Evolutionary conservation across 2,888 invertebrate genomes (phyloP).

Genomic region (Linhomoeus sp.): DNA sequence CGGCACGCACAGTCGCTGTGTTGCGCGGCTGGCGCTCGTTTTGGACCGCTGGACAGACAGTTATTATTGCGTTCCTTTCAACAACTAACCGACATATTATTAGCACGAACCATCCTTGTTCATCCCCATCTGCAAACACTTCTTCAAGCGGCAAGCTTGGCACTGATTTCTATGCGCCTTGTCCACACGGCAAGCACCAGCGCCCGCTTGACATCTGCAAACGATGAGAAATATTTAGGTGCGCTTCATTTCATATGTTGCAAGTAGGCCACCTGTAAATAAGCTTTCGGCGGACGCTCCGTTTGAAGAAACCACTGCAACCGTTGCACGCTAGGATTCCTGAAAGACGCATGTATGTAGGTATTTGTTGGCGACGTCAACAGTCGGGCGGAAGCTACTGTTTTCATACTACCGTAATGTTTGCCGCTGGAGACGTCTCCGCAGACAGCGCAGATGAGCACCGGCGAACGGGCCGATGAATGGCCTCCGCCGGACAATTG

Average conservation of each 20-base stretch:
- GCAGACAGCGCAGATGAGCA: slow-evolving; percentile 7
- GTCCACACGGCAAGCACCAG: slow-evolving; percentile 87
- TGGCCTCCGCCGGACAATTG: no score
- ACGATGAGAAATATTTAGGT: slow-evolving; percentile 11
- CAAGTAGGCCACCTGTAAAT: slow-evolving; percentile 96
- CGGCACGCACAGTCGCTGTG: slow-evolving; percentile 66
- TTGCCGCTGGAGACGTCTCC: slow-evolving; percentile 7
- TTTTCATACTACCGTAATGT: slow-evolving; percentile 5
- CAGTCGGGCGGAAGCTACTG: neutral
- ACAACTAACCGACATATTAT: no score
- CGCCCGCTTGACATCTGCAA: slow-evolving; percentile 88
- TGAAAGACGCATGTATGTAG: slow-evolving; percentile 62
- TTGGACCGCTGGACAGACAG: slow-evolving; percentile 60
- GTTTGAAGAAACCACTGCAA: slow-evolving; percentile 92
- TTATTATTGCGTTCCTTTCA: slow-evolving; percentile 7
- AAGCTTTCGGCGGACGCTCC: slow-evolving; percentile 79
- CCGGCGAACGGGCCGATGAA: slow-evolving; percentile 1
- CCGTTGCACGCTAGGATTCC: slow-evolving; percentile 95
- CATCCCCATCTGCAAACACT: slow-evolving; percentile 97
- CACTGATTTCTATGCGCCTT: slow-evolving; percentile 98
- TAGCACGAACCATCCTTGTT: slow-evolving; percentile 99
- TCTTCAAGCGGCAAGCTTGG: slow-evolving; percentile 91
- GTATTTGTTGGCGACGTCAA: neutral
- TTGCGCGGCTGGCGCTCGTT: slow-evolving; percentile 98
- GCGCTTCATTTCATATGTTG: no score